Evolutionary conservation across 1,140 invertebrate genomes (phyloP).

Genomic region (Solen grandis): DNA sequence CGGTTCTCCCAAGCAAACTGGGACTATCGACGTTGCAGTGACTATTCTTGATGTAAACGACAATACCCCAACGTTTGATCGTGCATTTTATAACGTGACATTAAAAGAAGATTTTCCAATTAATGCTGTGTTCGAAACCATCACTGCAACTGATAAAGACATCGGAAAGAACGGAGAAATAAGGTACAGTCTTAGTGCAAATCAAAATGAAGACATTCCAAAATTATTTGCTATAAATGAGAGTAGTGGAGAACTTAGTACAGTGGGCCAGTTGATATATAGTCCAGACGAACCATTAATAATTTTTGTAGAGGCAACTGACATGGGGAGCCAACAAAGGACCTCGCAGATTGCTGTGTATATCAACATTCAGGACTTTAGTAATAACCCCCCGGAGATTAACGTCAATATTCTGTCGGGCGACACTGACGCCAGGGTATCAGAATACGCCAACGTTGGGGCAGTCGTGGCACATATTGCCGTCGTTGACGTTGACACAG

Average conservation of each 20-base stretch:
- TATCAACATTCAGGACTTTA: conserved; percentile 73
- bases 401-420: conserved; percentile 65
- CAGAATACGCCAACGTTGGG: conserved; percentile 71
- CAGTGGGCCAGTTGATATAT: conserved; percentile 59
- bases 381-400: conserved; percentile 76
- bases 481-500: conserved; percentile 71
- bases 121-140: conserved; percentile 61
- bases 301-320: conserved; percentile 65
- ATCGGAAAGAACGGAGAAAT: conserved; percentile 70
- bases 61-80: conserved; percentile 90
- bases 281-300: conserved; percentile 55
- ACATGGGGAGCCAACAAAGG: conserved; percentile 56
- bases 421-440: conserved; percentile 61
- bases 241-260: conserved; percentile 24
- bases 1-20: conserved; percentile 88
- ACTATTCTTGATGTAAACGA: conserved; percentile 91
- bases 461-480: conserved; percentile 72
- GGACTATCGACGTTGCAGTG: conserved; percentile 67
- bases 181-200: conserved; percentile 64
- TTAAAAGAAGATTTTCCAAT: conserved; percentile 86
- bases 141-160: conserved; percentile 72
- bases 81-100: conserved; percentile 81
- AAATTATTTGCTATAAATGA: conserved; percentile 37
- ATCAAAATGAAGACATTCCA: conserved; percentile 34
- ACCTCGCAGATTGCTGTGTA: conserved; percentile 64